phyloP scores from a whole-genome alignment of 2,797 vertebrate genomes.

The Leuciscus waleckii region DNA sequence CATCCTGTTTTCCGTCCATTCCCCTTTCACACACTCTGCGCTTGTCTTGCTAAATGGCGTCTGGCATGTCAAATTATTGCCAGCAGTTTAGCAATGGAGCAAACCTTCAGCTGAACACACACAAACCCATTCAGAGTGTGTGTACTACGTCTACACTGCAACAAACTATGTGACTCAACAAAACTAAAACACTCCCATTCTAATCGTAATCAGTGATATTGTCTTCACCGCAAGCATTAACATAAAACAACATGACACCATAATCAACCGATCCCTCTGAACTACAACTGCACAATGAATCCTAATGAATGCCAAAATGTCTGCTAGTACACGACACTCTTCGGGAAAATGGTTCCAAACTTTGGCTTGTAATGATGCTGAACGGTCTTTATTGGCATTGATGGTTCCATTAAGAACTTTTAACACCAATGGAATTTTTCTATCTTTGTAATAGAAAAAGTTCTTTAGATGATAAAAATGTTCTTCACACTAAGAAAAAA shows the following conservation, averaged over 20 bases:
- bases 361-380: background rate
- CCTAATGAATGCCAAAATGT: background rate
- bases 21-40: constrained; percentile 4
- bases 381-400: background rate
- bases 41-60: constrained; percentile 36
- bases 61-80: constrained; percentile 49
- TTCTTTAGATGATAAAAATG: background rate
- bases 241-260: background rate
- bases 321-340: background rate
- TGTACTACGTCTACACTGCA: background rate
- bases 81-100: constrained; percentile 44
- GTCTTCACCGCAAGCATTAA: background rate
- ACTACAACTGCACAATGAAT: background rate
- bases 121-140: background rate
- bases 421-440: background rate
- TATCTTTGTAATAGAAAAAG: background rate
- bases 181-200: background rate
- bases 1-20: background rate
- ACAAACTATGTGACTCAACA: background rate
- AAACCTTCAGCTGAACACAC: constrained; percentile 30
- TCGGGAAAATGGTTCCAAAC: background rate
- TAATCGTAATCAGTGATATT: background rate
- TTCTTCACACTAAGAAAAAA: background rate
- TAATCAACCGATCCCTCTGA: background rate
- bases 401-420: background rate